A percentile compares a stretch with the other conserved stretches of the same genome.
phyloP scores from a whole-genome alignment of 30 jellyfish, hydroid and myxozoan species.

The Turritopsis dohrnii region DNA sequence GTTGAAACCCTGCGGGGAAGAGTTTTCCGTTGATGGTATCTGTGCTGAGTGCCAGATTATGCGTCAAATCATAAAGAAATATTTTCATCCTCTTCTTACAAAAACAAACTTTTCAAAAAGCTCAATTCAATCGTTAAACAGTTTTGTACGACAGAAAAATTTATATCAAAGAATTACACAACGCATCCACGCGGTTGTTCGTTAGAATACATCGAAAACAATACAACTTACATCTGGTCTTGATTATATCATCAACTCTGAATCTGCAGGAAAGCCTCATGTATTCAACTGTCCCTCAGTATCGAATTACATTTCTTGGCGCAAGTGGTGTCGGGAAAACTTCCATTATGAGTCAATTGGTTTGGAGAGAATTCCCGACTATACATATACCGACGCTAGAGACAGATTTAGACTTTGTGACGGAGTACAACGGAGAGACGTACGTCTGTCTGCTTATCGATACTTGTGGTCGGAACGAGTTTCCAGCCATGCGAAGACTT shows the following conservation, averaged over 20 bases:
- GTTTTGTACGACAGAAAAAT: neutral
- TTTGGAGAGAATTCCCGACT: constrained; percentile 44
- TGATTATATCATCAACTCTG: neutral
- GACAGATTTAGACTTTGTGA: constrained; percentile 67
- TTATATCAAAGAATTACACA: neutral
- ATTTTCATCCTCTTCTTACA: neutral
- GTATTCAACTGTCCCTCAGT: neutral
- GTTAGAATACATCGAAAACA: neutral
- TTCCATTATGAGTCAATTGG: constrained; percentile 35
- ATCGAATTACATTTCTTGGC: constrained; percentile 54
- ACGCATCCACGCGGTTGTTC: neutral
- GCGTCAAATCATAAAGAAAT: neutral
- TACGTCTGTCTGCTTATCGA: constrained; percentile 72
- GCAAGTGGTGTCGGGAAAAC: constrained; percentile 69
- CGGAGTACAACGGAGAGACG: constrained; percentile 50
- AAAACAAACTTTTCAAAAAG: neutral
- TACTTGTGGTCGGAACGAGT: constrained; percentile 73
- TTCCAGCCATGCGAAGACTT: constrained; percentile 90
- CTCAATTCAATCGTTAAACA: neutral
- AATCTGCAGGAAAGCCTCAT: neutral
- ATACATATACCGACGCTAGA: constrained; percentile 63
- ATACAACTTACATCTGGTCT: neutral
- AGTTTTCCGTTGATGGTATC: neutral
- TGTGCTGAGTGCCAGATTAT: neutral
- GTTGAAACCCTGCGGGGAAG: neutral